Evolutionary conservation across 2,113 vertebrate genomes (phyloP).

Genomic region (Xyrauchen texanus): DNA sequence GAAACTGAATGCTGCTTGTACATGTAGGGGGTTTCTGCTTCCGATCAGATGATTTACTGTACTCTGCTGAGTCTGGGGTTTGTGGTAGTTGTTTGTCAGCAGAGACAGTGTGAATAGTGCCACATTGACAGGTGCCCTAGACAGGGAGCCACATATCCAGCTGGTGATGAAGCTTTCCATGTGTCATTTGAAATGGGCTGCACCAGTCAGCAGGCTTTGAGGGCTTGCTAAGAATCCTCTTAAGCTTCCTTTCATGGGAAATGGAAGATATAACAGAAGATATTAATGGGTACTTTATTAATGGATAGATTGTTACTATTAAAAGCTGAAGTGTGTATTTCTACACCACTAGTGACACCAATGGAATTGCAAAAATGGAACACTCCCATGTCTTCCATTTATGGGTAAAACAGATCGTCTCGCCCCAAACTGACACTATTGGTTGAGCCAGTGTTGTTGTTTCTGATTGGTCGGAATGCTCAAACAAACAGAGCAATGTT

Average conservation of each 20-base stretch:
- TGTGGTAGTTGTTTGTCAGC: conserved; percentile 33
- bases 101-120: neutral
- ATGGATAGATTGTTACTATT: too few relatives aligned
- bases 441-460: too few relatives aligned
- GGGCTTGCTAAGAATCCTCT: conserved; percentile 22
- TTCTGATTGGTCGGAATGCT: too few relatives aligned
- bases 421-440: too few relatives aligned
- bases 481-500: too few relatives aligned
- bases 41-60: neutral
- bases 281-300: too few relatives aligned
- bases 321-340: too few relatives aligned
- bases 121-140: conserved; percentile 62
- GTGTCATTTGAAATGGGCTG: conserved; percentile 55
- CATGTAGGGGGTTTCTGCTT: neutral
- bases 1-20: neutral
- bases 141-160: conserved; percentile 56
- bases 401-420: too few relatives aligned
- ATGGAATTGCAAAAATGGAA: too few relatives aligned
- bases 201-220: neutral
- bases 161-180: conserved; percentile 47
- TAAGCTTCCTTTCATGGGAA: neutral
- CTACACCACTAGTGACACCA: too few relatives aligned
- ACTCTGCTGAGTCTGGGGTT: conserved; percentile 35
- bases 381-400: too few relatives aligned
- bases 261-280: neutral